A percentile compares a stretch with the other conserved stretches of the same genome.
Evolutionary conservation across 92 coral and sea anemone genomes (phyloP).

Genomic region (Epizoanthus stellaris): DNA sequence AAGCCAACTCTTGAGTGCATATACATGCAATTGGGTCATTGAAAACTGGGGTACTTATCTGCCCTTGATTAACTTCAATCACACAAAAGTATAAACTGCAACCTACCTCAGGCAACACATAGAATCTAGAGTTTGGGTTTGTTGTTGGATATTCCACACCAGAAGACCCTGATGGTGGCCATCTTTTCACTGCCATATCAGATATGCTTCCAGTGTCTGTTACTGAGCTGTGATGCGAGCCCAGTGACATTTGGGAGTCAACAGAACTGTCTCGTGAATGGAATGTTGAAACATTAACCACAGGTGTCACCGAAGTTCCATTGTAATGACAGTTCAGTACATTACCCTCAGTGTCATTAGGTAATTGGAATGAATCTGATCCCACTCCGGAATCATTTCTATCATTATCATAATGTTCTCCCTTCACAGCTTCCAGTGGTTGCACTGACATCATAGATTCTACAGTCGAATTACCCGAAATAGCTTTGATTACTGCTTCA

Average conservation of each 20-base stretch:
- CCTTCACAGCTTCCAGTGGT: slow-evolving; percentile 6
- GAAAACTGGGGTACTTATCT: too few species aligned
- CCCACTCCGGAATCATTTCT: slow-evolving; percentile 70
- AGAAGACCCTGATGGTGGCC: not conserved
- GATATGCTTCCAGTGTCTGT: slow-evolving; percentile 40
- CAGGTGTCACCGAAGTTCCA: slow-evolving; percentile 38
- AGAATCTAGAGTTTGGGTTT: slow-evolving; percentile 1
- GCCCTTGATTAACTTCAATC: too few species aligned
- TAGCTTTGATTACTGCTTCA: not conserved
- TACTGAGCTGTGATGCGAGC: slow-evolving; percentile 56
- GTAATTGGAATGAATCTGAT: slow-evolving; percentile 54
- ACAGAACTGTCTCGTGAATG: slow-evolving; percentile 74
- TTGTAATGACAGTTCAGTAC: slow-evolving; percentile 1
- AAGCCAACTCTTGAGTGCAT: too few species aligned
- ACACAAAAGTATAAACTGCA: too few species aligned
- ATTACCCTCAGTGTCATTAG: slow-evolving; percentile 47
- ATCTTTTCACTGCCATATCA: not conserved
- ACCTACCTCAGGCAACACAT: not conserved
- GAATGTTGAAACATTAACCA: slow-evolving; percentile 58
- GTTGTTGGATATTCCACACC: not conserved
- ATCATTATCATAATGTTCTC: slow-evolving; percentile 35
- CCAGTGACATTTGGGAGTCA: slow-evolving; percentile 73
- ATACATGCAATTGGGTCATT: too few species aligned
- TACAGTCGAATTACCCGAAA: slow-evolving; percentile 3
- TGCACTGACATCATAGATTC: not conserved